These are phyloP conservation scores for Cotesia typhae DNA, from an alignment of 1,140 invertebrate genomes.

Conservation along the genomic window DNA sequence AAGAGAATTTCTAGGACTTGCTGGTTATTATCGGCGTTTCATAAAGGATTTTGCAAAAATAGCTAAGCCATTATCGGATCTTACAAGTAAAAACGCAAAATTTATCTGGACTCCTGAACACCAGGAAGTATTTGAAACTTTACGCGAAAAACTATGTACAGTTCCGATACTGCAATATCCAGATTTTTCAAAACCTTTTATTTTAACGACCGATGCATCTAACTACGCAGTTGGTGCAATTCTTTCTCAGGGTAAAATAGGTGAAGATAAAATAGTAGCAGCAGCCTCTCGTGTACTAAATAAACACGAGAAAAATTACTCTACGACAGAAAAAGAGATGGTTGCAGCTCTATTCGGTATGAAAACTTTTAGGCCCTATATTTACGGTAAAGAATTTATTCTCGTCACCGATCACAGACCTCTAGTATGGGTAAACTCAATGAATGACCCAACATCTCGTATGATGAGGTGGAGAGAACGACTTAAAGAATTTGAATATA, in stretches of 20 bases:
- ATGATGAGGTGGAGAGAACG: neutral
- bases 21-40: slow-evolving; percentile 41
- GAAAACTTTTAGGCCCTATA: neutral
- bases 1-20: slow-evolving; percentile 41
- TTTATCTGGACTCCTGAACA: slow-evolving; percentile 8
- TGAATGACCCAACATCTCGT: slow-evolving; percentile 9
- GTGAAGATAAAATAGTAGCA: no score
- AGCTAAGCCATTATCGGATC: slow-evolving; percentile 13
- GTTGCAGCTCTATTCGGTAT: neutral
- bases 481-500: neutral
- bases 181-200: no score
- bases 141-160: no score
- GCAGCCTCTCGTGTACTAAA: no score
- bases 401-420: neutral
- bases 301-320: no score
- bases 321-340: neutral
- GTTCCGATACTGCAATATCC: no score
- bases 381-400: neutral
- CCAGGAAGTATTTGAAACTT: no score
- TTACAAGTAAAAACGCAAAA: slow-evolving; percentile 19
- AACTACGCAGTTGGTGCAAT: no score
- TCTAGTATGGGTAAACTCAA: neutral
- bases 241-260: no score
- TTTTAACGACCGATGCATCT: no score
- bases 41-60: slow-evolving; percentile 12